Conservation (phyloP, 2,113 vertebrate species). For the Bothrops jararaca region DNA sequence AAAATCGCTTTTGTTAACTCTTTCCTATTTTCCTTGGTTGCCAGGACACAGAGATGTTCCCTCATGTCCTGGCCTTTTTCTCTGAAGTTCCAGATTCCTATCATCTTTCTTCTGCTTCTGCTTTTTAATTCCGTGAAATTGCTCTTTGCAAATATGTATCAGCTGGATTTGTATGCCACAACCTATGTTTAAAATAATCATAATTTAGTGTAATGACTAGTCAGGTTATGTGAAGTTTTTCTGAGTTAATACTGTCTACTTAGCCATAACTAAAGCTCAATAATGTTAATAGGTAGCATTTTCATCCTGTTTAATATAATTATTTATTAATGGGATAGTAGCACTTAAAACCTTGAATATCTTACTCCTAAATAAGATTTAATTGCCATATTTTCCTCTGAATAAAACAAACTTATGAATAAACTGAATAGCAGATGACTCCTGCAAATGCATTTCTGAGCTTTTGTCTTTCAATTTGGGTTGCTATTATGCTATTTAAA, state of each 20-base stretch:
- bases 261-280: neutral
- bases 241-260: neutral
- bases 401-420: neutral
- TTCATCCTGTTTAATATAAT: neutral
- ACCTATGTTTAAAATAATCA: neutral
- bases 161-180: neutral
- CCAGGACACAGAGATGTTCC: neutral
- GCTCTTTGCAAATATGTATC: neutral
- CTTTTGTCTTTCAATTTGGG: neutral
- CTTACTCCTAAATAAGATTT: neutral
- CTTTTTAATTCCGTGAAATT: neutral
- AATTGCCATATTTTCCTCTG: neutral
- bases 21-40: neutral
- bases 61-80: neutral
- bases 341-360: neutral
- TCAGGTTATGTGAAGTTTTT: neutral
- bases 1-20: neutral
- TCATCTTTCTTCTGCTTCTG: neutral
- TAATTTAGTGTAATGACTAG: neutral
- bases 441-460: neutral
- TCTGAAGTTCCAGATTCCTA: neutral
- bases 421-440: neutral
- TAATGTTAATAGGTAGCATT: neutral
- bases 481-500: neutral
- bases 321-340: neutral